phyloP scores from a whole-genome alignment of 1,140 invertebrate genomes.

The Drosophila virilis region DNA sequence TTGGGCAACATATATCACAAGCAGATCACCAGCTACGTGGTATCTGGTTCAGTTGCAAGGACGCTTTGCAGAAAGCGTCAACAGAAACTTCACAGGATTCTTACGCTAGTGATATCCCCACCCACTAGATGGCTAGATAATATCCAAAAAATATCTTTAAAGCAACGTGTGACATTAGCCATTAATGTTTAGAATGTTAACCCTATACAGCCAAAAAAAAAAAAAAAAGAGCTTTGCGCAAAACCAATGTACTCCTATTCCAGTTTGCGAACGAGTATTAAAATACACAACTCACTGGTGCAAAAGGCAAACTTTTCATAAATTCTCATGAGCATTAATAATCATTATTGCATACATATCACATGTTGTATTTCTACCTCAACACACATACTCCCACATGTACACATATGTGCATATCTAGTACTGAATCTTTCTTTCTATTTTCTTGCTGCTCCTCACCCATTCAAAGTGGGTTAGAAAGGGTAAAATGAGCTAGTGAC shows the following conservation, averaged over 20 bases:
- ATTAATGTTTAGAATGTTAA: too few relatives aligned
- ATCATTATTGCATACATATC: conserved; percentile 67
- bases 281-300: background rate
- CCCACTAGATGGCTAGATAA: too few relatives aligned
- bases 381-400: background rate
- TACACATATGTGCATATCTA: conserved; percentile 17
- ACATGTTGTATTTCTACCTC: conserved; percentile 35
- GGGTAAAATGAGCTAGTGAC: background rate
- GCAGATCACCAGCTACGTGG: too few relatives aligned
- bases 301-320: conserved; percentile 54
- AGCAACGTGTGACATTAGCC: background rate
- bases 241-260: too few relatives aligned
- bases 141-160: background rate
- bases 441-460: background rate
- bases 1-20: too few relatives aligned
- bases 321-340: conserved; percentile 77
- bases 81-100: too few relatives aligned
- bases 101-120: too few relatives aligned
- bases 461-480: background rate
- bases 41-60: too few relatives aligned
- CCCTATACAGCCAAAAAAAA: background rate
- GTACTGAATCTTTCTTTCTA: conserved; percentile 34
- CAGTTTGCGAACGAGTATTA: too few relatives aligned
- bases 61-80: too few relatives aligned
- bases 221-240: conserved; percentile 15